Base-by-base conservation (phyloP, 2,113 vertebrate genomes). In the Falcunculus frontatus region DNA sequence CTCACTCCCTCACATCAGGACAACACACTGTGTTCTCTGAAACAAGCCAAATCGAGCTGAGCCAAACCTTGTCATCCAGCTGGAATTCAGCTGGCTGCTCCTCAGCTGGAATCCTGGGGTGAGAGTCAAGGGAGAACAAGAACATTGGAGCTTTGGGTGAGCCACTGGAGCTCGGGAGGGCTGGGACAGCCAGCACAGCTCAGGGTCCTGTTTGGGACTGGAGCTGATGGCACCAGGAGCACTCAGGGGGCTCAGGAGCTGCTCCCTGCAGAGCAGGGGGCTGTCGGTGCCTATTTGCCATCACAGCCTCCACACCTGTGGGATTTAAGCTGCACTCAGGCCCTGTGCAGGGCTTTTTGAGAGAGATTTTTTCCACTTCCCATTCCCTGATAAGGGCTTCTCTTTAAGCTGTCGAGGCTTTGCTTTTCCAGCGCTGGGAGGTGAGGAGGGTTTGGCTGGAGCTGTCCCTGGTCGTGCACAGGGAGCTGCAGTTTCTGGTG, bases 191-290 rank as follows among this genome's bases (percentile, higher is more conserved):
- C 5, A 11, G 21, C 52, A 6, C 84, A 55, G 62, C 67, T 16
- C 3, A 6, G 5, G 9, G 5, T 22, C n/a, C 56, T 12, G 0
- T 1, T 8, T 1, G 22, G 9, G 3, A 4, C 73, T 46, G 37
- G n/a, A 35, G 70, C 75, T 39, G 42, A 4, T 13, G 20, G 72
- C 42, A 19, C 47, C 57, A 32, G 17, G 7, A 70, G 68, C 41
- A 17, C 23, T 5, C 0, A 32, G 27, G 57, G 41, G 62, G 50
- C 59, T 84, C 39, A 6, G 13, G 35, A 63, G 63, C 37, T 23
- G 83, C 8, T 49, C 46, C n/a, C 50, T 10, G 29, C 32, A 22
- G 22, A 29, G 44, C 67, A 10, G 19, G 78, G 16, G 37, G 80
- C 82, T 55, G 39, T 1, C 88, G 30, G 25, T 4, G 21, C 17